Percentiles rank a stretch among this genome's conserved stretches.
phyloP scores from a whole-genome alignment of 1,140 invertebrate genomes.

The Habropoda laboriosa region DNA sequence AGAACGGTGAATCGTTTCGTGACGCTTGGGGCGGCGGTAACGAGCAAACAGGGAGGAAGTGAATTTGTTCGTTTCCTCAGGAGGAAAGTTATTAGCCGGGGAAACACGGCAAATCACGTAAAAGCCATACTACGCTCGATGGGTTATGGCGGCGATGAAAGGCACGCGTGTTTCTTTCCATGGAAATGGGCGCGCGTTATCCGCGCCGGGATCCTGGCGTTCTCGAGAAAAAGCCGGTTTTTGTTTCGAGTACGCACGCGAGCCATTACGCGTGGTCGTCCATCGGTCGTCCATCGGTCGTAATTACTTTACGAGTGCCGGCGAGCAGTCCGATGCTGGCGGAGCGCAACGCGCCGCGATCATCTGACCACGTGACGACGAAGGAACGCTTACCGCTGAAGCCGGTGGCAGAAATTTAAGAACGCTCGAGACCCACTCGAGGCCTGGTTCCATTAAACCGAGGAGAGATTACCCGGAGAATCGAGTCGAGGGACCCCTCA shows the following conservation, averaged over 20 bases:
- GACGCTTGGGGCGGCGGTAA: neutral
- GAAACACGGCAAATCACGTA: neutral
- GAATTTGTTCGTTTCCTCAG: neutral
- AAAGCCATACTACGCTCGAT: neutral
- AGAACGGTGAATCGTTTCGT: neutral
- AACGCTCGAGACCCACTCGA: constrained; percentile 58
- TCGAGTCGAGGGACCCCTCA: constrained; percentile 67
- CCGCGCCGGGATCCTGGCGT: constrained; percentile 17
- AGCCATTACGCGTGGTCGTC: constrained; percentile 23
- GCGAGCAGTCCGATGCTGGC: constrained; percentile 26
- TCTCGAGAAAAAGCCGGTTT: neutral
- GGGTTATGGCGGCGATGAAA: neutral
- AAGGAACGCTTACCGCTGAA: neutral
- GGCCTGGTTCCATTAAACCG: constrained; percentile 66
- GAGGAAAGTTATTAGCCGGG: neutral
- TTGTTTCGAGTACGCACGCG: constrained; percentile 18
- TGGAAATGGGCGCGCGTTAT: constrained; percentile 24
- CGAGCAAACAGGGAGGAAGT: neutral
- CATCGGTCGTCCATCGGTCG: neutral
- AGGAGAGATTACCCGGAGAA: constrained; percentile 68
- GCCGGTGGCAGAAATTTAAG: constrained; percentile 55
- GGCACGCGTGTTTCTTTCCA: constrained; percentile 9
- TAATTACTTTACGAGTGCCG: constrained; percentile 24
- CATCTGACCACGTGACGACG: neutral
- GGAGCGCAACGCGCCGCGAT: neutral